Base-by-base conservation (phyloP, 2,113 vertebrate genomes). In the Cacatua alba region DNA sequence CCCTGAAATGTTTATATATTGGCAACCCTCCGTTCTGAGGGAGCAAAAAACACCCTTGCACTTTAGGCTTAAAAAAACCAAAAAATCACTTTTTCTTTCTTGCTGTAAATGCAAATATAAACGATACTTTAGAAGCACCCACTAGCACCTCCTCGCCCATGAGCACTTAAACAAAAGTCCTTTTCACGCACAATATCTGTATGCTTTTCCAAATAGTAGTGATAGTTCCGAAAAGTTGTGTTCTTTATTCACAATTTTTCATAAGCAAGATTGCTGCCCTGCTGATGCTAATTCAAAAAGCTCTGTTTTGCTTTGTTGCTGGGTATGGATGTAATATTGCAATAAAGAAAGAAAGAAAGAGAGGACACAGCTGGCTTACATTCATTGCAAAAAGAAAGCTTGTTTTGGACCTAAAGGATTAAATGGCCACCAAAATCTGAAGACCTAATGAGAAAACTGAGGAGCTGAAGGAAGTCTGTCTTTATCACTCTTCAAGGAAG, bases 181-280 rank as follows among this genome's bases (percentile, higher is more conserved):
- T 88, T 94, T 97, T 94, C 89, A 79, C 60, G 77, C 86, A 85
- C 43, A 55, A 21, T 97, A 96, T 97, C 97, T 98, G 97, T 83
- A 75, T 69, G 92, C 64, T 95, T 94, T 86, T 96, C 95, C 97
- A 98, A 98, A 98, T 92, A 98, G 95, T 80, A 97, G 94, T 94
- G 90, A 92, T 48, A 87, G 52, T 63, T 97, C 98, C 97, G 95
- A 98, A 98, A 97, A 83, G 59, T 53, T 69, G 49, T 80, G 67
- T 55, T 94, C 77, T 95, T 97, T 95, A 85, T n/a, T 91, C 78
- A 49, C 84, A 64, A 64, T 48, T 91, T 88, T 96, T 94, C 96
- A 82, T 92, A 98, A 96, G 94, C 90, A 97, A 89, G 76, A 83
- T 69, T 97, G 91, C 97, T 98, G 98, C 44, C 55, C 86, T 69